A percentile compares a stretch with the other conserved stretches of the same genome.
Conservation (phyloP, 2,113 vertebrate species). For the Leptodactylus fuscus region DNA sequence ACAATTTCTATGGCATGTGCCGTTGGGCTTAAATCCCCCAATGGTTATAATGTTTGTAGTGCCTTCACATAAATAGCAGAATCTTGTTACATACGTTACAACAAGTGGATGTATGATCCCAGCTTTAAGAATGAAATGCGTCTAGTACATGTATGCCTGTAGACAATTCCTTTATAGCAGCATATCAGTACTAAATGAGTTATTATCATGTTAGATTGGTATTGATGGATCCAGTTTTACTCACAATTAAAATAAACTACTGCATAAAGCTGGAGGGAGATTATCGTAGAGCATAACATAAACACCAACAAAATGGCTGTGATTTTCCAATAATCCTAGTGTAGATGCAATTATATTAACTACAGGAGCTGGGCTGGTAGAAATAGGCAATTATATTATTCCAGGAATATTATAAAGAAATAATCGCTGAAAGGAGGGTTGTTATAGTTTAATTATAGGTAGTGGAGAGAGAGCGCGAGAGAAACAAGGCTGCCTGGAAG, state of each 20-base stretch:
- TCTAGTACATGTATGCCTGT: background rate
- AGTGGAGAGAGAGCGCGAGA: background rate
- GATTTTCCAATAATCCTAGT: background rate
- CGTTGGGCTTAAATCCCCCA: too few species aligned
- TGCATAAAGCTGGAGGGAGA: background rate
- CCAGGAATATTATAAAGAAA: slow-evolving; percentile 5
- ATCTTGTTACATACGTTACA: too few species aligned
- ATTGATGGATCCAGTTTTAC: background rate
- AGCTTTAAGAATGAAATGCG: background rate
- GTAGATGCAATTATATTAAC: background rate
- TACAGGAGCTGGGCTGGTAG: background rate
- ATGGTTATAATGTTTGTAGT: too few species aligned
- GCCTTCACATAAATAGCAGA: too few species aligned
- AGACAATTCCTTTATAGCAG: background rate
- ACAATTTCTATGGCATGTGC: too few species aligned
- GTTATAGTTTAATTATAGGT: background rate
- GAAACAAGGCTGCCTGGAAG: background rate
- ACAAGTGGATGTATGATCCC: too few species aligned
- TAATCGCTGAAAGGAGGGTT: background rate
- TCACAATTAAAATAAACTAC: background rate
- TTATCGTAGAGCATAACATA: background rate
- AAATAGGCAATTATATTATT: background rate
- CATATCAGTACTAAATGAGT: background rate
- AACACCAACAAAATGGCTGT: background rate
- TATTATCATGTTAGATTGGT: background rate